Evolutionary conservation across 2,797 vertebrate genomes (phyloP).

Genomic region (Propithecus deckenii): DNA sequence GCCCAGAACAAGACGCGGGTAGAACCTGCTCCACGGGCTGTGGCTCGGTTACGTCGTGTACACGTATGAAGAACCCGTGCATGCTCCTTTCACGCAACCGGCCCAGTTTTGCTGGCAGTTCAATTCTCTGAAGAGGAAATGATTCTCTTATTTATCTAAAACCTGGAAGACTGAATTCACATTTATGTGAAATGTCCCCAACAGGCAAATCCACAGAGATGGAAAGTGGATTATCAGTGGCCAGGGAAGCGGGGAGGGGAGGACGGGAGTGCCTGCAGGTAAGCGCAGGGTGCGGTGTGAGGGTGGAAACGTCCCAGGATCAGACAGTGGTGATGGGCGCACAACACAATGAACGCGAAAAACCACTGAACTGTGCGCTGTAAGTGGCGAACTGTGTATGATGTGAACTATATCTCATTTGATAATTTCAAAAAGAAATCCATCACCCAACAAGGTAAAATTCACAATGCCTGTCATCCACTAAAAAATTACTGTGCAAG

Average conservation of each 20-base stretch:
- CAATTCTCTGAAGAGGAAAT: not conserved
- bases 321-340: too few species aligned
- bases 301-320: not conserved
- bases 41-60: accelerated
- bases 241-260: not conserved
- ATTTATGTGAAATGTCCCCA: not conserved
- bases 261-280: too few species aligned
- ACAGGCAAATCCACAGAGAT: not conserved
- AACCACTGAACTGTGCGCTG: not conserved
- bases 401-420: not conserved
- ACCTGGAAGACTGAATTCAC: not conserved
- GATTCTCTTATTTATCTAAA: not conserved
- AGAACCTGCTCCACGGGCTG: not conserved
- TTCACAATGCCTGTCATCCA: not conserved
- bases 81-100: not conserved
- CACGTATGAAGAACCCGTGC: not conserved
- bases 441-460: not conserved
- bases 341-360: not conserved
- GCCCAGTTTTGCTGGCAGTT: not conserved
- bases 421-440: not conserved
- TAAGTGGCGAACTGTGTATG: not conserved
- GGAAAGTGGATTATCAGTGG: not conserved
- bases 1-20: not conserved
- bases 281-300: not conserved
- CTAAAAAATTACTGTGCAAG: not conserved